Base-by-base conservation (phyloP, 2,113 vertebrate genomes). In the Ageneiosus marmoratus region DNA sequence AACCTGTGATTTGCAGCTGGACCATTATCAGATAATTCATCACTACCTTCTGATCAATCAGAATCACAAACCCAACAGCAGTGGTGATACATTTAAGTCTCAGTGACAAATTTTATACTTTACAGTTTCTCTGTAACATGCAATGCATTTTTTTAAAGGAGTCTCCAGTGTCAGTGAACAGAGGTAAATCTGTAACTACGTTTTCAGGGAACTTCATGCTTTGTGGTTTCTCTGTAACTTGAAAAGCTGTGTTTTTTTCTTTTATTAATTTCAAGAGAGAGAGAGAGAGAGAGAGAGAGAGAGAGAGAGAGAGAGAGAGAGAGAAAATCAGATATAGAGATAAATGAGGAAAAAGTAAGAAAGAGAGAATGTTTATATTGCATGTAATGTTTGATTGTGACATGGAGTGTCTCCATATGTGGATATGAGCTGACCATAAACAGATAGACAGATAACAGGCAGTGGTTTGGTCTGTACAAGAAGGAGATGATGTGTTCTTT, bases 391-490 rank as follows among this genome's bases (percentile, higher is more conserved):
- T 18, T 74, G 8, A 90, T 58, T 41, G n/a, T 60, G 58, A 44
- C 18, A 53, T 29, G 41, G 1, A 60, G 51, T 41, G 4, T 44
- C 37, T 20, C 29, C 50, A 4, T 37, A 18, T 60, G 34, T 44
- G 32, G 5, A 63, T 44, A 53, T 74, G 48, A 79, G 77, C 56
- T 51, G 77, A 18, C 81, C 16, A 27, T 69, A 24, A 83, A 65
- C 62, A 77, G 41, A 56, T 41, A 53, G 53, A 22, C 60, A 67
- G 62, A 70, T 46, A 83, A 46, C 41, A 24, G 44, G 75, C 4
- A 58, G 58, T 55, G 60, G 50, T 84, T 56, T 81, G 58, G 60
- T 75, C 46, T 84, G 8, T 20, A 44, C 55, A 67, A 37, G 62
- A 32, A 20, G n/a, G 27, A 63, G 53, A 27, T 15, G 34, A 62